Evolutionary conservation across 1,140 invertebrate species (phyloP), one percentile per base, ranked within the genome.

Genomic region (Uloborus diversus): DNA sequence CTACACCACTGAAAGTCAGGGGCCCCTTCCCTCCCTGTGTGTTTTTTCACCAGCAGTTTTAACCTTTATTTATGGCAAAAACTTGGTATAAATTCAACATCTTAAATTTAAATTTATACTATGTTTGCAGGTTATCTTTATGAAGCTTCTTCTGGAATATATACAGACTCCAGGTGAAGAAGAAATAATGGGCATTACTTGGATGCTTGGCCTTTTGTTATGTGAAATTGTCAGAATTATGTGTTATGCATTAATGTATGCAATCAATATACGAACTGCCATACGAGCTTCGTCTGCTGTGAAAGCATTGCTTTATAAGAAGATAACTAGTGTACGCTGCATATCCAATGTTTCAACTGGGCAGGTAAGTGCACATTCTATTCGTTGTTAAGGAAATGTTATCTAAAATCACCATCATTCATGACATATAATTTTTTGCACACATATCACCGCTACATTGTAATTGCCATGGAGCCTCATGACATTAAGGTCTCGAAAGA

Each of bases 291-390:
- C 53, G 4, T 73, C 76, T n/a, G 69, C 47, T 62, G 51, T 82
- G 35, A 86, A 91, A 62, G 88, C 88, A 62, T 81, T 93, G 17
- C 83, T 93, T 14, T 93, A 91, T 83, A 89, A 89, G 81, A 92
- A 92, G 85, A 86, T 93, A 13, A 85, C 92, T 47, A 86, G 87
- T 73, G 85, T 91, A 2, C 88, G 90, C 80, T 88, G 85, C 76
- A 82, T 92, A 2, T 88, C 88, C 59, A 87, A 89, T 81, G 90
- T 88, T 85, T 88, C 88, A 61, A 87, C 90, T 32, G 90, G 91
- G 75, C 89, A 92, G 86, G 91, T 92, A 86, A 83, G 84, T 82
- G n/a, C 2, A 33, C 13, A 11, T 61, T n/a, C 13, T 27, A n/a
- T 57, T 23, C 13, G 25, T 20, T 9, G 14, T 57, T 1, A 25